These are phyloP conservation scores for Lysandra coridon DNA, from an alignment of 2,888 invertebrate species.

Conservation along the genomic window DNA sequence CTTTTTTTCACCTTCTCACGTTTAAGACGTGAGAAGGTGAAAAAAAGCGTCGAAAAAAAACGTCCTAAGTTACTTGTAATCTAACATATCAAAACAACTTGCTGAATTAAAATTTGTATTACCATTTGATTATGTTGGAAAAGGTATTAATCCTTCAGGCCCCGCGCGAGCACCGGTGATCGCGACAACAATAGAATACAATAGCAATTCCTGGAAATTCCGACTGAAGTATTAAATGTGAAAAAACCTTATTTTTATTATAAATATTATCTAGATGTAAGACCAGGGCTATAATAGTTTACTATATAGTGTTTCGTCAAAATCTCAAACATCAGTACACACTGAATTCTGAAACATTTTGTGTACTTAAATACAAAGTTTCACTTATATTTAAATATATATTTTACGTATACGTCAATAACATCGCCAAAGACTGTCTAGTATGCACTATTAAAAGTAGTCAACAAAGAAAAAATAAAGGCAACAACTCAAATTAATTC, in stretches of 20 bases:
- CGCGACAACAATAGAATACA: too few relatives aligned
- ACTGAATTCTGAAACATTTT: constrained; percentile 21
- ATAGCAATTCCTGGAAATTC: too few relatives aligned
- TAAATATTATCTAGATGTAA: constrained; percentile 12
- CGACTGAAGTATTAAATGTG: too few relatives aligned
- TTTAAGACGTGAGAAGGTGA: too few relatives aligned
- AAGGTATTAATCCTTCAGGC: not conserved
- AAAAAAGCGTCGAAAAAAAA: too few relatives aligned
- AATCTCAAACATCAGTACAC: constrained; percentile 26
- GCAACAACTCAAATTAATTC: not conserved
- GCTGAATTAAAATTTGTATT: too few relatives aligned
- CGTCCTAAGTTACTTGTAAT: too few relatives aligned
- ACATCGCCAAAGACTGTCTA: not conserved
- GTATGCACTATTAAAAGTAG: not conserved
- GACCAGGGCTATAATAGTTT: constrained; percentile 20
- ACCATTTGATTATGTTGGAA: not conserved
- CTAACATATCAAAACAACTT: too few relatives aligned
- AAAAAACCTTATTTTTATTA: constrained; percentile 10
- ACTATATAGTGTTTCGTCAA: constrained; percentile 18
- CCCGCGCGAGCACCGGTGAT: too few relatives aligned
- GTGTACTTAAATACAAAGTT: constrained; percentile 33
- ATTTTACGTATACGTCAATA: not conserved
- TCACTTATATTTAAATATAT: constrained; percentile 22
- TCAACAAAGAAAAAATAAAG: not conserved
- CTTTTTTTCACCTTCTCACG: too few relatives aligned